phyloP scores from a whole-genome alignment of 2,113 vertebrate species.

The Piaya cayana region DNA sequence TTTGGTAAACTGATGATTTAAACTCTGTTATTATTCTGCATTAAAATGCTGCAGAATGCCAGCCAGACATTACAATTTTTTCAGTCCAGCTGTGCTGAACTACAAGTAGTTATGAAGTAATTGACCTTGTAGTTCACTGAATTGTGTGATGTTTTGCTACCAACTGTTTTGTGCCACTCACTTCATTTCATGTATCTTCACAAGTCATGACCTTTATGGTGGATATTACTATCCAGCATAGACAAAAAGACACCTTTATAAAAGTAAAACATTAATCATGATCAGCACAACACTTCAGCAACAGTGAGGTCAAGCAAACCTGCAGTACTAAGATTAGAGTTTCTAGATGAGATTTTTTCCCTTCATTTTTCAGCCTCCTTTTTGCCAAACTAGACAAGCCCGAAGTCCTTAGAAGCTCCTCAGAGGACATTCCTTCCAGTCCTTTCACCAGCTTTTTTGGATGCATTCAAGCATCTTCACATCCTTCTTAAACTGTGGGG shows the following conservation, averaged over 20 bases:
- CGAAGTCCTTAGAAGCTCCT: too few species aligned
- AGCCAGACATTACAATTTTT: conserved; percentile 59
- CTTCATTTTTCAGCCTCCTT: too few species aligned
- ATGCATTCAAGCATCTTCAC: too few species aligned
- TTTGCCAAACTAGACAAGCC: too few species aligned
- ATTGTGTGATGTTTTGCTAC: conserved; percentile 63
- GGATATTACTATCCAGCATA: conserved; percentile 39
- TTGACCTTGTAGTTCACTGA: conserved; percentile 74
- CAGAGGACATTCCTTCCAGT: too few species aligned
- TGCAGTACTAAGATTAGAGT: background rate
- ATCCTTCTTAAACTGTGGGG: too few species aligned
- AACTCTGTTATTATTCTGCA: conserved; percentile 66
- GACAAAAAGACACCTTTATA: conserved; percentile 15
- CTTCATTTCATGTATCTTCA: conserved; percentile 56
- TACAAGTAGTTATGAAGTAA: conserved; percentile 68
- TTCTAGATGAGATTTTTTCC: background rate
- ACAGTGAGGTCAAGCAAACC: background rate
- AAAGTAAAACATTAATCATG: conserved; percentile 32
- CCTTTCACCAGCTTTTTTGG: too few species aligned
- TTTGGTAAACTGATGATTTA: conserved; percentile 52
- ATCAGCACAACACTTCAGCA: background rate
- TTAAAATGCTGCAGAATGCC: conserved; percentile 53
- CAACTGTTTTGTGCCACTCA: conserved; percentile 69
- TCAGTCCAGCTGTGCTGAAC: conserved; percentile 72
- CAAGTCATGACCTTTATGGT: conserved; percentile 54